Base-by-base conservation (phyloP, 1,140 invertebrate genomes). In the Eumeta japonica region DNA sequence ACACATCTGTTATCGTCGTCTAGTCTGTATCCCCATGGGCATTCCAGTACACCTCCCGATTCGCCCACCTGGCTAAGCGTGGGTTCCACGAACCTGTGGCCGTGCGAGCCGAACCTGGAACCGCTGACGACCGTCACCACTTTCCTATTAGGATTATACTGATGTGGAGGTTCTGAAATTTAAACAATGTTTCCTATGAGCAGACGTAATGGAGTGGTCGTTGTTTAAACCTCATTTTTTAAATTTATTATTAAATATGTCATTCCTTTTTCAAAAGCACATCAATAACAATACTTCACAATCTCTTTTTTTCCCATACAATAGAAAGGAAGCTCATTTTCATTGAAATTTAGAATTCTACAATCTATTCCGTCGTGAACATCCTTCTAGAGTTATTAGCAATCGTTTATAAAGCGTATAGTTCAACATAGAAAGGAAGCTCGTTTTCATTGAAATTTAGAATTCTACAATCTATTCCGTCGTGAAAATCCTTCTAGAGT, bases 21-120 rank as follows among this genome's bases (percentile, higher is more conserved):
- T 41, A 75, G 55, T 34, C 38, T 52, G 35, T 72, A 81, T 10
- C 80, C 81, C 43, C 45, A 50, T 0, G 63, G 62, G 20, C 74
- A 76, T 16, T 45, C 58, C n/a, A 51, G 46, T 2, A 62, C 45
- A 1, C 45, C 28, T 0, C 51, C 50, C 9, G 42, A 37, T 5
- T 60, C 45, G 3, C 52, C 55, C 0, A 55, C 29, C 10, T 55
- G 45, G 0, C 39, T 58, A 4, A 58, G 41, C 28, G 54, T 54
- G 16, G 65, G 54, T 12, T 55, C 43, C 19, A 55, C 15, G 18
- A 52, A 39, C 27, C 54, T 46, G 13, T 36, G 37, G 10, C 45
- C 54, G 16, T 48, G 42, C 5, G 32, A 27, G 9, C 35, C 37
- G 10, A 35, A 31, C 10, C 13, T 24, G 41, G 19, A n/a, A n/a